Evolutionary conservation across 2,888 invertebrate species (phyloP).

Genomic region (Litoditis marina): DNA sequence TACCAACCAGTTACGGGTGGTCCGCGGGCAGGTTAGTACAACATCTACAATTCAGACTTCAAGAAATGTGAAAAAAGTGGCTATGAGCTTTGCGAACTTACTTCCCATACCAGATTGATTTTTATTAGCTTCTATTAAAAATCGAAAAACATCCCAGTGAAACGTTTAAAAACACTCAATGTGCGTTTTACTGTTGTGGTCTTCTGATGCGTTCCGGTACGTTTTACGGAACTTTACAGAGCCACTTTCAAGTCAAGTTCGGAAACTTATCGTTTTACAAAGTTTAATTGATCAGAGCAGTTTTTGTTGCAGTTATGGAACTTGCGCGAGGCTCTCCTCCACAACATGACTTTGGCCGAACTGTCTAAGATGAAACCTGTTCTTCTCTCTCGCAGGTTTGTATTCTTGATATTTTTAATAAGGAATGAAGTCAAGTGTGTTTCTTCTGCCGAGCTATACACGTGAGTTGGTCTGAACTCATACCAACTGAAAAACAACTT

Average conservation of each 20-base stretch:
- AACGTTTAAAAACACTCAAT: no score
- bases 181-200: no score
- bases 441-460: no score
- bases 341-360: conserved; percentile 41
- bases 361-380: conserved; percentile 45
- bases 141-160: no score
- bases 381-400: conserved; percentile 35
- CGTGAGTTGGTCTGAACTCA: background rate
- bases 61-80: background rate
- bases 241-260: no score
- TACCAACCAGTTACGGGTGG: conserved; percentile 47
- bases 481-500: conserved; percentile 8
- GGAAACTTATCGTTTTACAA: no score
- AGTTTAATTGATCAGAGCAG: background rate
- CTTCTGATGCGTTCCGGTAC: no score
- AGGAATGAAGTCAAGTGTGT: conserved; percentile 10
- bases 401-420: background rate
- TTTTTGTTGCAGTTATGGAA: conserved; percentile 37
- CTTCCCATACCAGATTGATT: no score
- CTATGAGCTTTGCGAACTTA: no score
- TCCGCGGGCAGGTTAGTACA: conserved; percentile 47
- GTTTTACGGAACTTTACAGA: no score
- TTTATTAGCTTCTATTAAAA: no score
- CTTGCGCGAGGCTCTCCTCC: conserved; percentile 39
- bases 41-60: background rate